Evolutionary conservation across 1,140 invertebrate genomes (phyloP).

Genomic region (Artemia franciscana): DNA sequence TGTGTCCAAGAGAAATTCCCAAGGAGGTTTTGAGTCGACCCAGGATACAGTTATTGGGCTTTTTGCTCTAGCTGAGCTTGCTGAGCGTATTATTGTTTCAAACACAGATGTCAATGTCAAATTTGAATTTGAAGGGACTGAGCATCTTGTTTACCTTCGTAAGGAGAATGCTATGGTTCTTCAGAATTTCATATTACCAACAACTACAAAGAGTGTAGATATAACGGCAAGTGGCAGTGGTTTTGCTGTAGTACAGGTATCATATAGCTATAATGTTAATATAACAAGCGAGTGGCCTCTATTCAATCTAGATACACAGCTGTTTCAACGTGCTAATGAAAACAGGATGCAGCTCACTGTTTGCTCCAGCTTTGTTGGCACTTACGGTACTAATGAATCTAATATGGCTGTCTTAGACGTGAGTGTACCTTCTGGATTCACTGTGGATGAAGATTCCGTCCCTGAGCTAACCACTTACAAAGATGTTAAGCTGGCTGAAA

Average conservation of each 20-base stretch:
- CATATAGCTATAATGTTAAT: slow-evolving; percentile 60
- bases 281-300: slow-evolving; percentile 69
- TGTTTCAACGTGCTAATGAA: slow-evolving; percentile 56
- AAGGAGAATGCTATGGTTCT: slow-evolving; percentile 43
- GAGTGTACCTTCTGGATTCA: slow-evolving; percentile 56
- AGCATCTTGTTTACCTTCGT: slow-evolving; percentile 33
- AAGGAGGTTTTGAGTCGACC: slow-evolving; percentile 59
- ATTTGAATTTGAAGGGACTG: slow-evolving; percentile 27
- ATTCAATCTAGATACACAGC: slow-evolving; percentile 65
- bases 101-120: slow-evolving; percentile 27
- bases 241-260: slow-evolving; percentile 56
- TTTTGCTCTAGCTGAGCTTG: slow-evolving; percentile 41
- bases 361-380: slow-evolving; percentile 38
- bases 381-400: slow-evolving; percentile 15
- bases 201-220: slow-evolving; percentile 28
- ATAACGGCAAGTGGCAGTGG: slow-evolving; percentile 53
- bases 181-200: slow-evolving; percentile 38
- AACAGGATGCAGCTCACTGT: slow-evolving; percentile 64
- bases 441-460: slow-evolving; percentile 47
- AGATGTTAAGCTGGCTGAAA: slow-evolving; percentile 54
- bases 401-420: slow-evolving; percentile 83
- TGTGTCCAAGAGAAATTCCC: slow-evolving; percentile 46
- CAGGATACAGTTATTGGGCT: slow-evolving; percentile 51
- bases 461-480: slow-evolving; percentile 39
- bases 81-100: slow-evolving; percentile 30